phyloP scores from a whole-genome alignment of 2,113 vertebrate genomes.

The Podarcis cretensis region DNA sequence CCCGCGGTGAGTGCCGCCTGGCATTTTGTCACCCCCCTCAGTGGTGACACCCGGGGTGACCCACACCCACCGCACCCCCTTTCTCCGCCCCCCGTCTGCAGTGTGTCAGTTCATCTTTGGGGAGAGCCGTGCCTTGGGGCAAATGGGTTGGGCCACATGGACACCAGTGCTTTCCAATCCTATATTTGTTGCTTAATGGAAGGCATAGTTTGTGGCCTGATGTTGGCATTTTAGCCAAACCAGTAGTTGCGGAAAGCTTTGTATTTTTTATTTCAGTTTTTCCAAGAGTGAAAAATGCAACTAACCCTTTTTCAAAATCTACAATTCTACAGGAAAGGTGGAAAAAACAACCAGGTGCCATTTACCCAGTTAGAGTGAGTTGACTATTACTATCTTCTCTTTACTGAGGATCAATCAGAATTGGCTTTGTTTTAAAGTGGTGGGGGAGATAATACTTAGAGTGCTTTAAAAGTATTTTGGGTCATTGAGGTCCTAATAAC shows the following conservation, averaged over 20 bases:
- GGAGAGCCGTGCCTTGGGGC: no score
- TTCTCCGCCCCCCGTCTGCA: no score
- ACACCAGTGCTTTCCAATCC: not conserved
- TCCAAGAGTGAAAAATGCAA: not conserved
- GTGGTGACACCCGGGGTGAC: no score
- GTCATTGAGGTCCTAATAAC: not conserved
- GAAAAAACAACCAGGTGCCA: conserved; percentile 77
- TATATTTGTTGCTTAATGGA: not conserved
- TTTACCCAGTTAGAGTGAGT: conserved; percentile 83
- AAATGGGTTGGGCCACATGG: not conserved
- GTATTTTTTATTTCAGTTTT: not conserved
- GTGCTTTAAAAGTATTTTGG: not conserved
- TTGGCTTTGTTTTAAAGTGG: not conserved
- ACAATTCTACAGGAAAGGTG: conserved; percentile 73
- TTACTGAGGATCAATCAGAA: not conserved
- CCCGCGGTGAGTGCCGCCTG: no score
- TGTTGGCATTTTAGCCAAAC: not conserved
- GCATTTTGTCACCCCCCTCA: no score
- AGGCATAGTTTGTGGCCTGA: not conserved
- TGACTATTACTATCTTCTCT: conserved; percentile 27
- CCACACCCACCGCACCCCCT: no score
- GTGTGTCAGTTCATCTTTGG: no score
- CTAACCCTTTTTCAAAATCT: conserved; percentile 29
- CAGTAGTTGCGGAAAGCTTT: not conserved
- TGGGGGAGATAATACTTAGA: not conserved